These are phyloP conservation scores for Acrocephalus kingi DNA, from an alignment of 2,113 vertebrate genomes.

Conservation along the genomic window DNA sequence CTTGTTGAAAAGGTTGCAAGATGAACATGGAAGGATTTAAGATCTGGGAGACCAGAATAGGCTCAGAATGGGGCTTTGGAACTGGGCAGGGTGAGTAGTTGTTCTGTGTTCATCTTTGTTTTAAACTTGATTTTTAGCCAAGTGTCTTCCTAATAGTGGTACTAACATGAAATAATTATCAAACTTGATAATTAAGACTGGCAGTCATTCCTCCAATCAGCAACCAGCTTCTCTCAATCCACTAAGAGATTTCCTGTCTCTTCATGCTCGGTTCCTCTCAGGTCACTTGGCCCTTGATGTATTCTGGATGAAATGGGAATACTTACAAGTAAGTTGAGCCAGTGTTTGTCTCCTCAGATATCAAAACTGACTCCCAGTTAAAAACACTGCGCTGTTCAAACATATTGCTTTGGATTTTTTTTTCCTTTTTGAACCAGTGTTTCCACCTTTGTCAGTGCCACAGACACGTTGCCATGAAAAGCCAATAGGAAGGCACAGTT, in stretches of 20 bases:
- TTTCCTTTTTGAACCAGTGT: not conserved
- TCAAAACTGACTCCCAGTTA: not conserved
- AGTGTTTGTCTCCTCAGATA: not conserved
- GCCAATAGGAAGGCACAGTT: not conserved
- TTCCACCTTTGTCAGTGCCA: conserved; percentile 21
- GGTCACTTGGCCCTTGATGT: not conserved
- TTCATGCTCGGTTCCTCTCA: not conserved
- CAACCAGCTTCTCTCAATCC: not conserved
- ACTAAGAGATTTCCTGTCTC: not conserved
- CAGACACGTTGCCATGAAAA: not conserved
- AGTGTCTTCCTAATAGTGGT: not conserved
- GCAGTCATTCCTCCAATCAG: not conserved
- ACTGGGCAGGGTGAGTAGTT: not conserved
- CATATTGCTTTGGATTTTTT: not conserved
- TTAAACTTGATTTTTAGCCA: not conserved
- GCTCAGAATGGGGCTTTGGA: not conserved
- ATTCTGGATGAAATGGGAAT: not conserved
- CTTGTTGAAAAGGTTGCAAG: not conserved
- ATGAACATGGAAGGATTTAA: not conserved
- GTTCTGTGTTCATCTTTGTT: not conserved
- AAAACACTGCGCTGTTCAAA: not conserved
- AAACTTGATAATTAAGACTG: not conserved
- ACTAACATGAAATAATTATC: not conserved
- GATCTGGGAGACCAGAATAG: not conserved
- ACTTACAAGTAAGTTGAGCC: not conserved